Evolutionary conservation across 1,140 invertebrate genomes (phyloP), one percentile per base, ranked within the genome.

Genomic region (Andrena cerasifolii): DNA sequence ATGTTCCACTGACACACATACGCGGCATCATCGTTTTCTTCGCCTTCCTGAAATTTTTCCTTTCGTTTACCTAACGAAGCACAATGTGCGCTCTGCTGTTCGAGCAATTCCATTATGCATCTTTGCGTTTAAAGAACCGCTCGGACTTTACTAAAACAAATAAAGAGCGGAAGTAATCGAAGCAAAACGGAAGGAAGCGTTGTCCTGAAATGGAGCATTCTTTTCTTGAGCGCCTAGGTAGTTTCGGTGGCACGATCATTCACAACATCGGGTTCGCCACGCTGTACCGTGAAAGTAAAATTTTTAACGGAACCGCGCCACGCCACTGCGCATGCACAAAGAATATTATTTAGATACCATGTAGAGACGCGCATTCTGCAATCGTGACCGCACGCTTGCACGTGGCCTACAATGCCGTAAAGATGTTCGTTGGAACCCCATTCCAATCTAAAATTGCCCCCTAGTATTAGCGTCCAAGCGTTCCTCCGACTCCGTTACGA

Each of bases 1-100:
- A 85, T 86, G 91, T 89, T 71, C 90, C 84, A 92, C 91, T 92
- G 84, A 91, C 91, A 89, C 84, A 86, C 79, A 89, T 91, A 68
- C 79, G 79, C 79, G 79, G 77, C 84, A 82, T 86, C 86, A 79
- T 81, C 74, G 54, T 84, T 80, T 83, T 80, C 83, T 84, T 78
- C 67, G 54, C 24, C 65, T 73, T 56, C 61, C 54, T 68, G 66
- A 78, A 81, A 75, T 68, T 85, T 79, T 76, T 74, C 70, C 43
- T 63, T 59, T 61, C 70, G 47, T 67, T 65, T 53, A 58, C 56
- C 66, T 63, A 40, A 33, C 33, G 47, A 76, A 33, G 31, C 33
- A 54, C 24, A 47, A 62, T 56, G 58, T 31, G 28, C 72, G 28
- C 40, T 24, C 54, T 36, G 58, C 36, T 28, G 14, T 65, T 75